phyloP scores from a whole-genome alignment of 1,140 invertebrate genomes.

The Agraylea sexmaculata region DNA sequence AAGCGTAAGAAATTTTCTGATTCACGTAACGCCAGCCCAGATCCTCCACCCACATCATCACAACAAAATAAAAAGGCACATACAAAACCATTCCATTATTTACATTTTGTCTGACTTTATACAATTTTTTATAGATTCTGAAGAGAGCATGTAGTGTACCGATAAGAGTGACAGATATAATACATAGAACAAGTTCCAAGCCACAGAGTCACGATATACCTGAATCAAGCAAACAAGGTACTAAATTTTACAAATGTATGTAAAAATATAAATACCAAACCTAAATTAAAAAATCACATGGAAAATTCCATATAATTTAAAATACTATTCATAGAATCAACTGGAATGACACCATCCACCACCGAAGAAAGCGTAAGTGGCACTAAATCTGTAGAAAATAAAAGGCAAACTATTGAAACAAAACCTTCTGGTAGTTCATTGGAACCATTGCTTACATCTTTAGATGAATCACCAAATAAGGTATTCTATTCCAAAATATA shows the following conservation, averaged over 20 bases:
- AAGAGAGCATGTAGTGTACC: conserved; percentile 52
- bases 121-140: conserved; percentile 28
- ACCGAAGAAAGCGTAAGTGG: conserved; percentile 41
- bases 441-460: conserved; percentile 27
- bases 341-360: conserved; percentile 37
- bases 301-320: conserved; percentile 12
- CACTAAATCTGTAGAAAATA: conserved; percentile 3
- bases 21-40: conserved; percentile 54
- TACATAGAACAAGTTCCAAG: conserved; percentile 18
- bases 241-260: conserved; percentile 14
- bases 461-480: conserved; percentile 21
- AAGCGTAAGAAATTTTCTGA: conserved; percentile 71
- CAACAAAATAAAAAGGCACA: conserved; percentile 25
- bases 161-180: conserved; percentile 37
- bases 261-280: conserved; percentile 7
- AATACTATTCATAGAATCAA: conserved; percentile 17
- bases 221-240: conserved; percentile 16
- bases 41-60: conserved; percentile 32
- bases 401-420: conserved; percentile 13
- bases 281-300: conserved; percentile 2
- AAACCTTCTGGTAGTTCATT: conserved; percentile 25
- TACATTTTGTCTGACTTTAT: conserved; percentile 2
- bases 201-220: conserved; percentile 13
- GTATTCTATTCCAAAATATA: conserved; percentile 4
- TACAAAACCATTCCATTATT: conserved; percentile 3